Evolutionary conservation across 2,888 invertebrate genomes (phyloP).

Genomic region (Leistus spinibarbis): DNA sequence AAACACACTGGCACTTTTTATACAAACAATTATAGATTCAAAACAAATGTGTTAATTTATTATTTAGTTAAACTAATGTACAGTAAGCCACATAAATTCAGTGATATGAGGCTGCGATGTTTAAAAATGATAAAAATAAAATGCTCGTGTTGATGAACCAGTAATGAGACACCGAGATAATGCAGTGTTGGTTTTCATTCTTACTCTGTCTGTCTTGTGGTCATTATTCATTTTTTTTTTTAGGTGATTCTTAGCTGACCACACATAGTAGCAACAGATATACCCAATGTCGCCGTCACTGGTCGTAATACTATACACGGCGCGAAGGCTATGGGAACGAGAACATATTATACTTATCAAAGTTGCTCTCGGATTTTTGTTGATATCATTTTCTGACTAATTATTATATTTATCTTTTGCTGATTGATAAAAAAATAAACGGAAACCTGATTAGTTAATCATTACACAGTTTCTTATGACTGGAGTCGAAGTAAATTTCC

Average conservation of each 20-base stretch:
- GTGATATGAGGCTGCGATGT: too few relatives aligned
- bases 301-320: not conserved
- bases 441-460: not conserved
- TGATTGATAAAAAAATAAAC: not conserved
- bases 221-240: too few relatives aligned
- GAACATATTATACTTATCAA: not conserved
- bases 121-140: too few relatives aligned
- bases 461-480: too few relatives aligned
- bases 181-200: not conserved
- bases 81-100: too few relatives aligned
- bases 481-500: too few relatives aligned
- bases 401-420: not conserved
- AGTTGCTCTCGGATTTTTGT: not conserved
- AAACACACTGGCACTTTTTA: too few relatives aligned
- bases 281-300: conserved; percentile 7
- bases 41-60: too few relatives aligned
- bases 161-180: not conserved
- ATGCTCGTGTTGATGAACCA: not conserved
- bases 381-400: not conserved
- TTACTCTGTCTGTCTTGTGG: not conserved
- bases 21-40: too few relatives aligned
- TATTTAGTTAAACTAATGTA: too few relatives aligned
- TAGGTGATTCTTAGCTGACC: not conserved
- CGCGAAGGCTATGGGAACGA: conserved; percentile 18
- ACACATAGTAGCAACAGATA: not conserved